Evolutionary conservation across 2,113 vertebrate species (phyloP).

Genomic region (Sminthopsis crassicaudata): DNA sequence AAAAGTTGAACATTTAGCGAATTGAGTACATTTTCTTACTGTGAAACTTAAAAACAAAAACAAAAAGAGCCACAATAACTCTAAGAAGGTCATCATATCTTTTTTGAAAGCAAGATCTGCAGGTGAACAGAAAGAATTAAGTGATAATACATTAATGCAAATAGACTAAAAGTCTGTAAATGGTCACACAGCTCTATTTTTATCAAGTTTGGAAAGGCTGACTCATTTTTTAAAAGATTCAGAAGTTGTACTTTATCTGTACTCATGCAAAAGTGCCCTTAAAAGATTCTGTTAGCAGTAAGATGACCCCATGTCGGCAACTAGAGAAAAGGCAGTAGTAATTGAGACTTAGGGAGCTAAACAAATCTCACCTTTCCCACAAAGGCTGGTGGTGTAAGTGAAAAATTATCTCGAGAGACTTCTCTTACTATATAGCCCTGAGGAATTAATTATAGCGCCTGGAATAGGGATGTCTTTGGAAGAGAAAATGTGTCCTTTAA

Average conservation of each 20-base stretch:
- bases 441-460: constrained; percentile 72
- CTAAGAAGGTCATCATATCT: background rate
- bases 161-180: constrained; percentile 59
- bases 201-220: constrained; percentile 61
- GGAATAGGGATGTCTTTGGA: constrained; percentile 60
- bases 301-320: constrained; percentile 11
- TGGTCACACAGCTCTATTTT: constrained; percentile 65
- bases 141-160: constrained; percentile 70
- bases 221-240: constrained; percentile 48
- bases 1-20: constrained; percentile 74
- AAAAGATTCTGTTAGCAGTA: constrained; percentile 47
- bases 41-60: constrained; percentile 57
- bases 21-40: constrained; percentile 73
- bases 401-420: constrained; percentile 59
- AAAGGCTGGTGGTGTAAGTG: constrained; percentile 52
- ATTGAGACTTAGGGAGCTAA: constrained; percentile 69
- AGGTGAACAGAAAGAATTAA: constrained; percentile 63
- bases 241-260: constrained; percentile 43
- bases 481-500: constrained; percentile 59
- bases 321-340: constrained; percentile 46
- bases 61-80: constrained; percentile 78
- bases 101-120: constrained; percentile 69
- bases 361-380: constrained; percentile 52
- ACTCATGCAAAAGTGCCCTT: background rate
- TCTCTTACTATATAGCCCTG: constrained; percentile 27